Conservation (phyloP, 2,113 vertebrate genomes). For the Pycnonotus jocosus region DNA sequence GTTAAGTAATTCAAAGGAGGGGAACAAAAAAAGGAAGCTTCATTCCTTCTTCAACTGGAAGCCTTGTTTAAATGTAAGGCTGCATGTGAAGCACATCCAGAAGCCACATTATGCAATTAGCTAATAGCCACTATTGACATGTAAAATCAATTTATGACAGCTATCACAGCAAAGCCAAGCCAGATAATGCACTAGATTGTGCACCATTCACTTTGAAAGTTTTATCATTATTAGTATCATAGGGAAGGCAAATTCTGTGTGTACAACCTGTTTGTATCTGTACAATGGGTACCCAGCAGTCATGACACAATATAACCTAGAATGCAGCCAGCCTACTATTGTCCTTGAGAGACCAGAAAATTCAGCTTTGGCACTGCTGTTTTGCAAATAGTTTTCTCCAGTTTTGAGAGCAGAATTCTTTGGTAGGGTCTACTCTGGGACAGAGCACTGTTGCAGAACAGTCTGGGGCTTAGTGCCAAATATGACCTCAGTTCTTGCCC, state of each 20-base stretch:
- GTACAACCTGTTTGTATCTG: neutral
- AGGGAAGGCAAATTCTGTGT: neutral
- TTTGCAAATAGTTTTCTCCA: slow-evolving; percentile 55
- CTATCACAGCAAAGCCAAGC: slow-evolving; percentile 12
- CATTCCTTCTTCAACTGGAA: neutral
- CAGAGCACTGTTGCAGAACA: slow-evolving; percentile 63
- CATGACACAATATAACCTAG: neutral
- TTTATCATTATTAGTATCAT: neutral
- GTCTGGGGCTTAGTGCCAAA: slow-evolving; percentile 71
- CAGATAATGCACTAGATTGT: neutral
- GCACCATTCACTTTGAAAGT: neutral
- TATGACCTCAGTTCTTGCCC: slow-evolving; percentile 68
- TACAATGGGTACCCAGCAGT: neutral
- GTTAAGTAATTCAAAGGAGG: slow-evolving; percentile 44
- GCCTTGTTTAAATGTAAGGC: slow-evolving; percentile 22
- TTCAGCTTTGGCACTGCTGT: slow-evolving; percentile 50
- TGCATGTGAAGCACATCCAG: neutral
- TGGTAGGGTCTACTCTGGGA: slow-evolving; percentile 63
- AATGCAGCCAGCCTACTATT: neutral
- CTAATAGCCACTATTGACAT: slow-evolving; percentile 30
- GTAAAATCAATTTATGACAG: slow-evolving; percentile 40
- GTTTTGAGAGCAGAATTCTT: slow-evolving; percentile 50
- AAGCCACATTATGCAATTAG: neutral
- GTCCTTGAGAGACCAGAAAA: slow-evolving; percentile 43
- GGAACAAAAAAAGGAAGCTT: neutral